Evolutionary conservation across 2,797 vertebrate genomes (phyloP).

Genomic region (Neosalanx taihuensis): DNA sequence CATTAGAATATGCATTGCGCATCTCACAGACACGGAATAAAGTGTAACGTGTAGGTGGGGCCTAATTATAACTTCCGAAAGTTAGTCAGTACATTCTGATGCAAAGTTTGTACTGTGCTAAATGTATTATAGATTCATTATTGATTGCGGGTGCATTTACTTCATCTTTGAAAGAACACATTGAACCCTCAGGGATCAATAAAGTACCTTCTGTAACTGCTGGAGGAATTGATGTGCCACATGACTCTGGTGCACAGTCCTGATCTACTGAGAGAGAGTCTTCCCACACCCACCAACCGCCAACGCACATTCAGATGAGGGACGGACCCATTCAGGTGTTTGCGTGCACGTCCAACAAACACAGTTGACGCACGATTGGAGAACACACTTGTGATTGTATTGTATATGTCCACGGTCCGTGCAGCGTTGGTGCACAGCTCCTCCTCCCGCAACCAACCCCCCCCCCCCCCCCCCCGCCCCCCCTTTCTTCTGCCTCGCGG

Average conservation of each 20-base stretch:
- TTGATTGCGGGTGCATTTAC: not conserved
- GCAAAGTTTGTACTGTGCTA: not conserved
- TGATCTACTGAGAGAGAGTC: not conserved
- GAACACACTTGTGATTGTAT: not conserved
- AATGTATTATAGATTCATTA: not conserved
- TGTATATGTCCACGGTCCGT: conserved; percentile 6
- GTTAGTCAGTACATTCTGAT: not conserved
- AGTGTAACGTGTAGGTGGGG: not conserved
- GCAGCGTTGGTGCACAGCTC: not conserved
- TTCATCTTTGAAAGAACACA: not conserved
- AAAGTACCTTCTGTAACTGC: too few relatives aligned
- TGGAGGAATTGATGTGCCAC: not conserved
- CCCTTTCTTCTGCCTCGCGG: conserved; percentile 22
- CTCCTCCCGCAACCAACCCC: too few relatives aligned
- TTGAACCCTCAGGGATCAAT: too few relatives aligned
- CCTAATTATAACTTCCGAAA: too few relatives aligned
- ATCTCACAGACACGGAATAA: not conserved
- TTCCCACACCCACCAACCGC: not conserved
- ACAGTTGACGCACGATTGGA: conserved; percentile 10
- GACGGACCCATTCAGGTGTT: conserved; percentile 19
- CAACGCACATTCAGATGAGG: conserved; percentile 15
- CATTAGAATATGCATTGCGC: too few relatives aligned
- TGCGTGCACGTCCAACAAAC: not conserved
- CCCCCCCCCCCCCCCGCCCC: too few relatives aligned
- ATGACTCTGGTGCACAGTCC: not conserved